Conservation (phyloP, 1,140 invertebrate genomes). For the Temnothorax nylanderi region DNA sequence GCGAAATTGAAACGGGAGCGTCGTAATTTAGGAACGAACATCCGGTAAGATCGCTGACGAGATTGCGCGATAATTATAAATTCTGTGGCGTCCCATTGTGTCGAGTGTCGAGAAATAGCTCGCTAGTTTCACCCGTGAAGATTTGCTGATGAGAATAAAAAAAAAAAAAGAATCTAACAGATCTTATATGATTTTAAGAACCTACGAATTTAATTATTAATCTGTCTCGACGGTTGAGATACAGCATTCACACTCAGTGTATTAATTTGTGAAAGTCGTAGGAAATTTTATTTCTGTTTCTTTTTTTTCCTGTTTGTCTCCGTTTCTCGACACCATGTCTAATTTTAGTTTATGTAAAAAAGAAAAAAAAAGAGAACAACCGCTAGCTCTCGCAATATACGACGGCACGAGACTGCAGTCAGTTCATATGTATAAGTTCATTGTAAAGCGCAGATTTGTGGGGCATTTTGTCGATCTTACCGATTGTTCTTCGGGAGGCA, state of each 20-base stretch:
- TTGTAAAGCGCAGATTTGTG: constrained; percentile 58
- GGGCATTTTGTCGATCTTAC: constrained; percentile 73
- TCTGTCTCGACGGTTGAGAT: neutral
- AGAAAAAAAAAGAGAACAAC: neutral
- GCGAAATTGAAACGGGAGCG: constrained; percentile 64
- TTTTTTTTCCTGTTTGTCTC: neutral
- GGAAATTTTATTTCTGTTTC: neutral
- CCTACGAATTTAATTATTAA: constrained; percentile 11
- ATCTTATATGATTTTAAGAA: neutral
- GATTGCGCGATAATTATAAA: constrained; percentile 40
- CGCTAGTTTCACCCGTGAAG: neutral
- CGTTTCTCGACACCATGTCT: neutral
- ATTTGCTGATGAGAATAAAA: neutral
- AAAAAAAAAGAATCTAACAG: neutral
- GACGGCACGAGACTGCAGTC: neutral
- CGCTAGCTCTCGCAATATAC: neutral
- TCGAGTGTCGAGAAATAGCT: neutral
- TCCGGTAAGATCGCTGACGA: constrained; percentile 69
- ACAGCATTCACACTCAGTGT: neutral
- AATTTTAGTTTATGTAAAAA: neutral
- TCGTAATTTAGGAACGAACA: constrained; percentile 56
- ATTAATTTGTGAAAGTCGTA: constrained; percentile 3
- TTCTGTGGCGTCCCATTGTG: neutral
- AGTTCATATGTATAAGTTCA: neutral
- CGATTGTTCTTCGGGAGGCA: constrained; percentile 61